Evolutionary conservation across 2,888 invertebrate species (phyloP).

Genomic region (Agonum fuliginosum): DNA sequence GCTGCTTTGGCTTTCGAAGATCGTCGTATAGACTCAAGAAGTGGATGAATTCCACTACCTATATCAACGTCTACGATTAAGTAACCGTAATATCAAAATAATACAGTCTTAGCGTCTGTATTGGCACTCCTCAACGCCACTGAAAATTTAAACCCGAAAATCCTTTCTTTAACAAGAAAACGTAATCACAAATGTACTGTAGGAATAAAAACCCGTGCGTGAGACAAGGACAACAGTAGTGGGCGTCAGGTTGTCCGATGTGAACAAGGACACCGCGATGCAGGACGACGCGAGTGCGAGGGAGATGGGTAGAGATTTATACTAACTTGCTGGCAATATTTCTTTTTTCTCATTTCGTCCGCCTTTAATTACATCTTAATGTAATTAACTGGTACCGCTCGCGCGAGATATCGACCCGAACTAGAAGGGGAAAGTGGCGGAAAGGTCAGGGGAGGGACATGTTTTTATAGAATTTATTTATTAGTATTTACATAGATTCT

Average conservation of each 20-base stretch:
- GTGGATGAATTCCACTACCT: no score
- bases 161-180: conserved; percentile 43
- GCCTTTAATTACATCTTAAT: conserved; percentile 47
- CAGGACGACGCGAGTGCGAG: neutral
- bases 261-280: neutral
- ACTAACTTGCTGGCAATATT: conserved; percentile 35
- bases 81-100: no score
- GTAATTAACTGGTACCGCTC: conserved; percentile 43
- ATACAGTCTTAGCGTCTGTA: no score
- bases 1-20: no score
- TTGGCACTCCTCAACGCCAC: conserved; percentile 4
- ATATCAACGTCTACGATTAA: no score
- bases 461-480: conserved; percentile 15
- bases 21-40: no score
- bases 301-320: conserved; percentile 22
- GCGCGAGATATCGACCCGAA: conserved; percentile 24
- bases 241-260: neutral
- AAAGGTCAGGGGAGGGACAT: neutral
- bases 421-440: neutral
- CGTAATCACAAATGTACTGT: conserved; percentile 42
- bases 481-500: no score
- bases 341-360: conserved; percentile 39
- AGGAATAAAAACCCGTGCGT: conserved; percentile 25
- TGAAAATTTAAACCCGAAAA: conserved; percentile 42
- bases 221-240: neutral